phyloP scores from a whole-genome alignment of 1,140 invertebrate species.

The Dinoponera quadriceps region DNA sequence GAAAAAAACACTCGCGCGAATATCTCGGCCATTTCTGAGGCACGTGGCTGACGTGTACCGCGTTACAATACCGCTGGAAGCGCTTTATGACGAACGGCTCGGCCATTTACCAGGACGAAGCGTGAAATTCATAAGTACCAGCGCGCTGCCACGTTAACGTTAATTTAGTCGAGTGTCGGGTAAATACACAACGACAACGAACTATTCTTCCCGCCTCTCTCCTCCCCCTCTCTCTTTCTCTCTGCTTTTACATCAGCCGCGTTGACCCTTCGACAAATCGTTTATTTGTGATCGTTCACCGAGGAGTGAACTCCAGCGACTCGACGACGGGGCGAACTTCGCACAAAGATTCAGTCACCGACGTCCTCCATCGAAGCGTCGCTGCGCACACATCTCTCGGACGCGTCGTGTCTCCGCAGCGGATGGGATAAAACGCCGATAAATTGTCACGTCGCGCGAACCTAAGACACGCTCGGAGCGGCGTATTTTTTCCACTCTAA shows the following conservation, averaged over 20 bases:
- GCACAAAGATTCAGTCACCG: slow-evolving; percentile 1
- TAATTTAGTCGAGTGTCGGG: slow-evolving; percentile 27
- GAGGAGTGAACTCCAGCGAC: neutral
- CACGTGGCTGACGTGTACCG: slow-evolving; percentile 54
- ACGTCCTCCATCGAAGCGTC: neutral
- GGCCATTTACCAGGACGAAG: slow-evolving; percentile 29
- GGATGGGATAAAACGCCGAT: slow-evolving; percentile 10
- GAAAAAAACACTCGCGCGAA: slow-evolving; percentile 17
- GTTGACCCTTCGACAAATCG: too few relatives aligned
- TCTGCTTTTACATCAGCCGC: too few relatives aligned
- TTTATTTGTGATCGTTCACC: slow-evolving; percentile 2
- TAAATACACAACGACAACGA: slow-evolving; percentile 15
- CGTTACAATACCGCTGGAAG: slow-evolving; percentile 32
- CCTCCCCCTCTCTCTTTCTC: too few relatives aligned
- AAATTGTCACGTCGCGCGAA: slow-evolving; percentile 24
- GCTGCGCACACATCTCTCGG: slow-evolving; percentile 16
- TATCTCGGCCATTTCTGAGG: slow-evolving; percentile 48
- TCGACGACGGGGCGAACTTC: neutral
- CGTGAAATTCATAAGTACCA: slow-evolving; percentile 37
- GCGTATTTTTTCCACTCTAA: slow-evolving; percentile 59
- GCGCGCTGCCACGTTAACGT: slow-evolving; percentile 7
- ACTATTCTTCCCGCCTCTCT: neutral
- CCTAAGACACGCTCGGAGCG: slow-evolving; percentile 21
- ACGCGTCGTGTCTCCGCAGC: slow-evolving; percentile 3
- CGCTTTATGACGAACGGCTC: slow-evolving; percentile 40